Conservation (phyloP, 1,140 invertebrate genomes). For the Polyergus mexicanus region DNA sequence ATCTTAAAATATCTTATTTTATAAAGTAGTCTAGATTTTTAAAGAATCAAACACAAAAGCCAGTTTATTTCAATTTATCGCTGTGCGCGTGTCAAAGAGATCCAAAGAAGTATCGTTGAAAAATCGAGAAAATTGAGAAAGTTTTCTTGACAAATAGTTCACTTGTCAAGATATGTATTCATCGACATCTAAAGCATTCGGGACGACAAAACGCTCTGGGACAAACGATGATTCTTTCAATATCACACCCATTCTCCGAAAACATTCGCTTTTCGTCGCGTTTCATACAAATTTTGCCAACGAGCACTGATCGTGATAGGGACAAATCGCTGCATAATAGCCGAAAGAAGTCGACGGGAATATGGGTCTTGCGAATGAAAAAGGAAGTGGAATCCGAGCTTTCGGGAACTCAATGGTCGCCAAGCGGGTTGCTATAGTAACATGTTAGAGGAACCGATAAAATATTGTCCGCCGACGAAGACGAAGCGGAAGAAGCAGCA, state of each 20-base stretch:
- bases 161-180: conserved; percentile 23
- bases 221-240: conserved; percentile 25
- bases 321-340: conserved; percentile 80
- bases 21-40: conserved; percentile 3
- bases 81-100: neutral
- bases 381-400: conserved; percentile 56
- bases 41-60: too few relatives aligned
- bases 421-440: conserved; percentile 81
- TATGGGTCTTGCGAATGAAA: conserved; percentile 70
- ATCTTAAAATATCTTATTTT: conserved; percentile 4
- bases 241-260: conserved; percentile 4
- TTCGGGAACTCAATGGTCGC: conserved; percentile 74
- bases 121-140: conserved; percentile 22
- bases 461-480: conserved; percentile 80
- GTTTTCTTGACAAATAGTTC: conserved; percentile 31
- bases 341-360: conserved; percentile 77
- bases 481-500: conserved; percentile 36
- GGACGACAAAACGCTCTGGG: conserved; percentile 19
- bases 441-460: conserved; percentile 79
- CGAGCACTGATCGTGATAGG: neutral
- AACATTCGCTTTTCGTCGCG: conserved; percentile 8
- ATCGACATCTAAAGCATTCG: neutral
- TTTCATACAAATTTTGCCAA: conserved; percentile 39
- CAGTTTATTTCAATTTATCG: neutral
- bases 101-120: neutral